Percentiles rank a stretch among this genome's conserved stretches.
Conservation (phyloP, 1,140 invertebrate genomes). For the Tribolium castaneum region DNA sequence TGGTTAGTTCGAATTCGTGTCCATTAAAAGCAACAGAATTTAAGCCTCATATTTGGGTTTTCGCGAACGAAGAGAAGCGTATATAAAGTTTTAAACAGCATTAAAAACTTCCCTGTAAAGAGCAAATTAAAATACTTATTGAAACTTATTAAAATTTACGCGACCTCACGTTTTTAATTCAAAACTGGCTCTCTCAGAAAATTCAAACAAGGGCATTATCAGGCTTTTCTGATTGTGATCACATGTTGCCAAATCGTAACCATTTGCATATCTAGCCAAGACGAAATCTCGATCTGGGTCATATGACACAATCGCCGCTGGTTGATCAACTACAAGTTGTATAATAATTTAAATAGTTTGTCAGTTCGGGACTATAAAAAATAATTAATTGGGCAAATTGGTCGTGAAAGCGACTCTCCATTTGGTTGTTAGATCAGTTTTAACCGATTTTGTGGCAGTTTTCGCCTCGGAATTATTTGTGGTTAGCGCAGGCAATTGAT, state of each 20-base stretch:
- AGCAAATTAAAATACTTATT: slow-evolving; percentile 33
- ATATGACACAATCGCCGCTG: neutral
- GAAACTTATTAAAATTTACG: slow-evolving; percentile 30
- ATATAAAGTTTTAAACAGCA: slow-evolving; percentile 33
- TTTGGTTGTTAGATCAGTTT: too few relatives aligned
- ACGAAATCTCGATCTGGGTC: neutral
- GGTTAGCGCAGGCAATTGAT: slow-evolving; percentile 2
- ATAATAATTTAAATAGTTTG: neutral
- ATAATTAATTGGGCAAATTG: neutral
- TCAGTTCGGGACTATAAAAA: neutral
- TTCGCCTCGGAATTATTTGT: neutral
- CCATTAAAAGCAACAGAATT: slow-evolving; percentile 32
- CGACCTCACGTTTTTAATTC: slow-evolving; percentile 30
- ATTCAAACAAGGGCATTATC: neutral
- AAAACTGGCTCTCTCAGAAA: neutral
- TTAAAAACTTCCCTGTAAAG: slow-evolving; percentile 20
- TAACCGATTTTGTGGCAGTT: neutral
- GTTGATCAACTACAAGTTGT: too few relatives aligned
- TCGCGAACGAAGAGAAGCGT: neutral
- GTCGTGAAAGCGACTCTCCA: too few relatives aligned
- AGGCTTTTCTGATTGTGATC: too few relatives aligned
- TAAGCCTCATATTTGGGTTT: slow-evolving; percentile 25
- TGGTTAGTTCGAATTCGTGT: slow-evolving; percentile 21
- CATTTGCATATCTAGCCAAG: neutral
- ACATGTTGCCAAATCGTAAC: neutral